phyloP scores from a whole-genome alignment of 2,113 vertebrate species.

The Neogale vison region DNA sequence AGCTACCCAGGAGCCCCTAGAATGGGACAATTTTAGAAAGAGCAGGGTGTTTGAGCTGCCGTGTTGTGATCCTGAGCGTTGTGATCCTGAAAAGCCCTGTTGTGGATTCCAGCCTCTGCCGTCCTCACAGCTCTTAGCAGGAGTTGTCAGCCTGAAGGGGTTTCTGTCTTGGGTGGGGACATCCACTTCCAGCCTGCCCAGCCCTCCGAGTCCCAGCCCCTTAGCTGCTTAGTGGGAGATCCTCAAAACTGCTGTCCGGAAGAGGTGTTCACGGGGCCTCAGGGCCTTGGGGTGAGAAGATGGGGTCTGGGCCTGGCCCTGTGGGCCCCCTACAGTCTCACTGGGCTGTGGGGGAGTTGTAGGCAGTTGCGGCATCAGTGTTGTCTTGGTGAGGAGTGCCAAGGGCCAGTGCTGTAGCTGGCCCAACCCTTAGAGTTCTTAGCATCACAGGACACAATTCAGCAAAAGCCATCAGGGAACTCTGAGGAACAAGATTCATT shows the following conservation, averaged over 20 bases:
- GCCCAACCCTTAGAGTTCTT: neutral
- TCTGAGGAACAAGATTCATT: neutral
- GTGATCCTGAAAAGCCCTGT: accelerated
- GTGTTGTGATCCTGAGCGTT: accelerated
- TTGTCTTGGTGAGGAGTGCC: neutral
- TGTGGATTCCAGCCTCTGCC: neutral
- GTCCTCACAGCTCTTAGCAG: neutral
- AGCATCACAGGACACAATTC: neutral
- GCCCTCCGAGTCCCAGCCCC: neutral
- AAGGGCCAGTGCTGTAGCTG: neutral
- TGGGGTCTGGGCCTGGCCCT: neutral
- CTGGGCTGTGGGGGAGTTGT: neutral
- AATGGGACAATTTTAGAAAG: neutral
- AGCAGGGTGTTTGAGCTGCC: neutral
- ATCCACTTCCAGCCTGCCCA: neutral
- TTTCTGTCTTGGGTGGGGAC: neutral
- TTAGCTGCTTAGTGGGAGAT: neutral
- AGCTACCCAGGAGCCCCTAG: no score
- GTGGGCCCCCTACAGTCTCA: accelerated
- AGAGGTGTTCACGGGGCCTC: accelerated
- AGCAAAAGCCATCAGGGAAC: neutral
- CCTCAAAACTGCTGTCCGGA: neutral
- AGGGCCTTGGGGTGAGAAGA: accelerated
- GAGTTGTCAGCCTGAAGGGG: neutral
- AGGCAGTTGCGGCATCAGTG: neutral